Base-by-base conservation (phyloP, 1,140 invertebrate genomes). In the Anagrus nilaparvatae region DNA sequence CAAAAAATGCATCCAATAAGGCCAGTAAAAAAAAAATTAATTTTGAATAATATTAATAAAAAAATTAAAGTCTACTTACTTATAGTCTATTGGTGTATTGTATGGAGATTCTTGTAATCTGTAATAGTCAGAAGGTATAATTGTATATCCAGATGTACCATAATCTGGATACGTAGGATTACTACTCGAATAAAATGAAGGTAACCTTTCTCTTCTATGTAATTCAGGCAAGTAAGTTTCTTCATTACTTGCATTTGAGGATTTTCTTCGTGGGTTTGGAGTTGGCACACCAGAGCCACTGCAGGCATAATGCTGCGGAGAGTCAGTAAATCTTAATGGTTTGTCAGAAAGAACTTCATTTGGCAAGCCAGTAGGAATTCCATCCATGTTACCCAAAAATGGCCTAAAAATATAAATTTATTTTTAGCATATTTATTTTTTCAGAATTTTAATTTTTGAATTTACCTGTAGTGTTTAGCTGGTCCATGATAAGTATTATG, bases 401-500 rank as follows among this genome's bases (percentile, higher is more conserved):
- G 64, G 60, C 47, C 65, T 67, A 42, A 6, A 52, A 61, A 34
- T 43, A 30, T 19, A n/a, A n/a, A n/a, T n/a, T n/a, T n/a, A n/a
- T n/a, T n/a, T n/a, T n/a, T n/a, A n/a, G n/a, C n/a, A 24, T 21
- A 24, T 43, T 41, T 41, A 29, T 23, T 18, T 41, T 32, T 23
- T n/a, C n/a, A n/a, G n/a, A n/a, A 41, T 19, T 44, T 31, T 16
- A 23, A 29, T 30, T 34, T 43, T 17, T 34, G 13, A 16, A 33
- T 33, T 40, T 6, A 81, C 47, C 88, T 75, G 44, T 82, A 76
- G 56, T 88, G 85, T 46, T 78, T 70, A 6, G 79, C 78, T 12
- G 84, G 84, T 6, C 89, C 89, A 65, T 94, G 89, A 67, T 93
- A 94, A 2, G 90, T 94, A 61, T 91, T 87, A 60, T 90, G 87